A percentile compares a stretch with the other conserved stretches of the same genome.
phyloP scores from a whole-genome alignment of 2,888 invertebrate species.

The Dryomyza anilis region DNA sequence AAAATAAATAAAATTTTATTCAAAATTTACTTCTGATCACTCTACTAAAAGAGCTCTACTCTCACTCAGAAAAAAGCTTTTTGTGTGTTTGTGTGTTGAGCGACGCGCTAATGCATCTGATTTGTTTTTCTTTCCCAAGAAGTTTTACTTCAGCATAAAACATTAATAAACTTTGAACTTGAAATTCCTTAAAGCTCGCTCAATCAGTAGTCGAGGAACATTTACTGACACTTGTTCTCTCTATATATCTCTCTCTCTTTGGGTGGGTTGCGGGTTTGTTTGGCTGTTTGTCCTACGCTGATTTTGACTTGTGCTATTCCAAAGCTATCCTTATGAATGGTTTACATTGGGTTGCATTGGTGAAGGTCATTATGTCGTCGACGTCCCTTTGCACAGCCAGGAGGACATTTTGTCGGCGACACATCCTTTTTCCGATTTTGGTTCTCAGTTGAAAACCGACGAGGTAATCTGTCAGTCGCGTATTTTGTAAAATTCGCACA shows the following conservation, averaged over 20 bases:
- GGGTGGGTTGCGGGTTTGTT: no score
- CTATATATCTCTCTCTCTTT: conserved; percentile 6
- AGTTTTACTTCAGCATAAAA: background rate
- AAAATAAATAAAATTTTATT: no score
- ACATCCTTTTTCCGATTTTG: conserved; percentile 16
- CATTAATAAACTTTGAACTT: conserved; percentile 51
- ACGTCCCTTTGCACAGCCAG: conserved; percentile 28
- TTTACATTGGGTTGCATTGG: conserved; percentile 37
- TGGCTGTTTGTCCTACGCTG: no score
- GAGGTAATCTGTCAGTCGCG: conserved; percentile 10
- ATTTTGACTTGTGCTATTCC: conserved; percentile 16
- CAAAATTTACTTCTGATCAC: background rate
- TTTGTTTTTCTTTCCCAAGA: background rate
- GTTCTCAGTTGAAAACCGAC: conserved; percentile 12
- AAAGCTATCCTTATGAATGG: conserved; percentile 6
- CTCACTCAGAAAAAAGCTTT: background rate
- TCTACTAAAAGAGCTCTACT: background rate
- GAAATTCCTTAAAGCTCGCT: conserved; percentile 38
- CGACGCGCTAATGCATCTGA: background rate
- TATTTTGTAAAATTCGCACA: background rate
- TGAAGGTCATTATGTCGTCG: conserved; percentile 56
- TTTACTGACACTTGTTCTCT: conserved; percentile 9
- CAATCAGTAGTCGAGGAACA: no score
- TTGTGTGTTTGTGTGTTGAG: background rate
- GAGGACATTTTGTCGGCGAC: conserved; percentile 28